A percentile compares a stretch with the other conserved stretches of the same genome.
These are phyloP conservation scores for Coregonus clupeaformis DNA, from an alignment of 2,113 vertebrate species.

Conservation along the genomic window DNA sequence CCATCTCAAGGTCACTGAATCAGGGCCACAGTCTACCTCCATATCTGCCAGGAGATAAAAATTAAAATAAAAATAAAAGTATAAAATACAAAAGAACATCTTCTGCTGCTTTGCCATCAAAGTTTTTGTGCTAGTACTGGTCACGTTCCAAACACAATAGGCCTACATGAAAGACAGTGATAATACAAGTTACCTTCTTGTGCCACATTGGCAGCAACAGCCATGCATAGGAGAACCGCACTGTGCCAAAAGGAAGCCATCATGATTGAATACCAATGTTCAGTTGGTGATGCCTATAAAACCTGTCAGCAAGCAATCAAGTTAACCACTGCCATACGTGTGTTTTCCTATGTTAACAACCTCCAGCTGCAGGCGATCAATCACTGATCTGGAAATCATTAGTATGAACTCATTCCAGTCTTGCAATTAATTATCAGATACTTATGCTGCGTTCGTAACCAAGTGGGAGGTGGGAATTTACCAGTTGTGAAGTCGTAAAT, in stretches of 20 bases:
- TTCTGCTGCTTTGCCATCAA: too few species aligned
- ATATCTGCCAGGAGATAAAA: constrained; percentile 43
- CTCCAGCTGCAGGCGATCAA: constrained; percentile 7
- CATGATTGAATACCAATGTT: not conserved
- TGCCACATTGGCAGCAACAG: constrained; percentile 3
- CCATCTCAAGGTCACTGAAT: constrained; percentile 60
- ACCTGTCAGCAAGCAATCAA: constrained; percentile 15
- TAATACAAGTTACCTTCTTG: constrained; percentile 55
- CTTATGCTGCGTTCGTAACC: too few species aligned
- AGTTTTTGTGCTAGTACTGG: too few species aligned
- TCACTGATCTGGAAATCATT: not conserved
- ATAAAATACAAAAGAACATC: too few species aligned
- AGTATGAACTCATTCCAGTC: not conserved
- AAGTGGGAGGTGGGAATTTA: too few species aligned
- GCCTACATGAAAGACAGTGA: too few species aligned
- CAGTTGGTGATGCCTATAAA: not conserved
- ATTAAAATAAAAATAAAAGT: not conserved
- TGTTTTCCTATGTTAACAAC: constrained; percentile 21
- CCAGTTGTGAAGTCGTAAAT: too few species aligned
- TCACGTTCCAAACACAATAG: too few species aligned
- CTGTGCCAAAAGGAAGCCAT: constrained; percentile 33
- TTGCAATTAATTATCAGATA: too few species aligned
- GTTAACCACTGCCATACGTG: constrained; percentile 36
- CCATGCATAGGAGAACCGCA: constrained; percentile 24
- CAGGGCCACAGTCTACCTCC: constrained; percentile 57